Evolutionary conservation across 1,140 invertebrate species (phyloP).

Genomic region (Diplogasteroides magnus): DNA sequence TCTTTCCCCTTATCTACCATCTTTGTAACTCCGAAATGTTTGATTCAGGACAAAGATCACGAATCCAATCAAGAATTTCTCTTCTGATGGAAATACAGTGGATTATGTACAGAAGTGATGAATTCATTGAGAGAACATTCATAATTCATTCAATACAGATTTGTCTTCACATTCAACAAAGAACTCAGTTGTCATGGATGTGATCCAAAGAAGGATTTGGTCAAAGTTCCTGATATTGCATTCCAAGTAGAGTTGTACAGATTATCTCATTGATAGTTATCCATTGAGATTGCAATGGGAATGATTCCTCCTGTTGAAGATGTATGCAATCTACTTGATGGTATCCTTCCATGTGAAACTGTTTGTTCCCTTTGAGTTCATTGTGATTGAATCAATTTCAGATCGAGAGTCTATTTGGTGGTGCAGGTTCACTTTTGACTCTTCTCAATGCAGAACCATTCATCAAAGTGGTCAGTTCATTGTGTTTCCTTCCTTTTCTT

Average conservation of each 20-base stretch:
- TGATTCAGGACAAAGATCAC: slow-evolving; percentile 20
- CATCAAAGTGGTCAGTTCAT: slow-evolving; percentile 20
- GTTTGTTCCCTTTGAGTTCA: too few relatives aligned
- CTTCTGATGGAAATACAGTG: slow-evolving; percentile 16
- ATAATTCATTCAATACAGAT: too few relatives aligned
- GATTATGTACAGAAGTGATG: slow-evolving; percentile 17
- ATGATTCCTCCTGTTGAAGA: too few relatives aligned
- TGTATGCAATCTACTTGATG: too few relatives aligned
- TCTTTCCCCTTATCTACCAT: too few relatives aligned
- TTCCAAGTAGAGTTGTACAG: slow-evolving; percentile 29
- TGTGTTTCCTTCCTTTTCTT: not conserved
- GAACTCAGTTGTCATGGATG: slow-evolving; percentile 20
- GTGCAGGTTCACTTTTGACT: slow-evolving; percentile 12
- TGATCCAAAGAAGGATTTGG: slow-evolving; percentile 22
- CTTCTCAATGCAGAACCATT: slow-evolving; percentile 19
- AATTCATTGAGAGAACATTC: too few relatives aligned
- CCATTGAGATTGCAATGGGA: too few relatives aligned
- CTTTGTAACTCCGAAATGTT: too few relatives aligned
- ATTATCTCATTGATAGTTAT: too few relatives aligned
- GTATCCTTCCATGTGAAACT: too few relatives aligned
- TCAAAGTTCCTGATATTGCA: slow-evolving; percentile 22
- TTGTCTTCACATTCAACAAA: slow-evolving; percentile 18
- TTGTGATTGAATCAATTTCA: too few relatives aligned
- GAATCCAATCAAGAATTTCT: slow-evolving; percentile 9
- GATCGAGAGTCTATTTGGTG: too few relatives aligned